phyloP scores from a whole-genome alignment of 1,140 invertebrate genomes.

The Cryptotermes secundus region DNA sequence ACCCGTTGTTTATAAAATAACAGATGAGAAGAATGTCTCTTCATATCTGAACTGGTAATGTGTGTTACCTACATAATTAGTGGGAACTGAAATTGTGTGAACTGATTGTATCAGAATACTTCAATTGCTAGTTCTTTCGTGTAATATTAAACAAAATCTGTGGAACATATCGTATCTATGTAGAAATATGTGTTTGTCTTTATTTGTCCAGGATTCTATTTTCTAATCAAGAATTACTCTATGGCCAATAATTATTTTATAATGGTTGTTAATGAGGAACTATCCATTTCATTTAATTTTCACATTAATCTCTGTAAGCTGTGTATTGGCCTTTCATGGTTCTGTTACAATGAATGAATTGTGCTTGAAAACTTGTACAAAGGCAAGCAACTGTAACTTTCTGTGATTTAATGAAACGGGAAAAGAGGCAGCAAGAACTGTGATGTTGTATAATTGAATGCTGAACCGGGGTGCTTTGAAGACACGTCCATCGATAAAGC shows the following conservation, averaged over 20 bases:
- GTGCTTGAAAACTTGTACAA: slow-evolving; percentile 22
- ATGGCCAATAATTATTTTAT: slow-evolving; percentile 2
- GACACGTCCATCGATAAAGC: slow-evolving; percentile 18
- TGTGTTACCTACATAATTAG: too few relatives aligned
- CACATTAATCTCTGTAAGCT: background rate
- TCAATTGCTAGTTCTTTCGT: background rate
- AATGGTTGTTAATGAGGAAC: background rate
- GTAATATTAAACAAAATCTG: slow-evolving; percentile 6
- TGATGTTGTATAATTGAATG: slow-evolving; percentile 20
- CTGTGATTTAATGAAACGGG: slow-evolving; percentile 33
- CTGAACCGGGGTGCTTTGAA: slow-evolving; percentile 17
- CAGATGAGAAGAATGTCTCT: too few relatives aligned
- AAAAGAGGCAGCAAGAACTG: slow-evolving; percentile 34
- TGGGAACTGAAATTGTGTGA: too few relatives aligned
- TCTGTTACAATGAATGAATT: slow-evolving; percentile 7
- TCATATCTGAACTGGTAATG: too few relatives aligned
- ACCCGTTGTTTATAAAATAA: too few relatives aligned
- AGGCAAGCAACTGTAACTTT: slow-evolving; percentile 31
- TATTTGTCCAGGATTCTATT: slow-evolving; percentile 20
- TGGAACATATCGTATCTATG: background rate
- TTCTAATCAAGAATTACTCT: background rate
- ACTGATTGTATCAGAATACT: background rate
- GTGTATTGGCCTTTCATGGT: background rate
- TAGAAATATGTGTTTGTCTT: slow-evolving; percentile 23
- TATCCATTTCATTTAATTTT: background rate